A percentile compares a stretch with the other conserved stretches of the same genome.
phyloP scores from a whole-genome alignment of 2,113 vertebrate species.

The Chitala chitala region DNA sequence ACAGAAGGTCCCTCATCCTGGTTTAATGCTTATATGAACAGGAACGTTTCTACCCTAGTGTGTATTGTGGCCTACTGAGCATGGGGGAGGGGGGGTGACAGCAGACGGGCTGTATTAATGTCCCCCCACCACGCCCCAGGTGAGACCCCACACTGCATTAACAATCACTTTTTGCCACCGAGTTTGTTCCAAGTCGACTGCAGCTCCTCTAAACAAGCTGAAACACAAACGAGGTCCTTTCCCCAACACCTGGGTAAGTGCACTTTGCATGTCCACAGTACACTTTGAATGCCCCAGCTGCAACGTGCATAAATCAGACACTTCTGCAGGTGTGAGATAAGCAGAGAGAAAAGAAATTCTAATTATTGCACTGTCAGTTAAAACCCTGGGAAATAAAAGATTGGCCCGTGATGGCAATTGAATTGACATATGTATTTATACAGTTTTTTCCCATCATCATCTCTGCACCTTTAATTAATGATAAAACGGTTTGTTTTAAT shows the following conservation, averaged over 20 bases:
- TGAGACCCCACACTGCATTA: not conserved
- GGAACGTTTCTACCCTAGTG: not conserved
- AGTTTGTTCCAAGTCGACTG: not conserved
- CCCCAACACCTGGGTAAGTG: not conserved
- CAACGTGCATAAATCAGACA: slow-evolving; percentile 20
- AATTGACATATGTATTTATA: slow-evolving; percentile 28
- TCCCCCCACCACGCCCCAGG: not conserved
- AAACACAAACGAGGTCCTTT: not conserved
- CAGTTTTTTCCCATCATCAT: slow-evolving; percentile 12
- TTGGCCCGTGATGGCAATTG: slow-evolving; percentile 25
- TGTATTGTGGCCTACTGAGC: not conserved
- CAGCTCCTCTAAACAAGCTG: not conserved
- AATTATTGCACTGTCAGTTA: slow-evolving; percentile 48
- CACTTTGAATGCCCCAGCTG: not conserved
- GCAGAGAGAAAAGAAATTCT: slow-evolving; percentile 35
- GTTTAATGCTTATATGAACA: not conserved
- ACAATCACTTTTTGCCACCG: not conserved
- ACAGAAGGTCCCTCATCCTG: not conserved
- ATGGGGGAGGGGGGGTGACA: no score
- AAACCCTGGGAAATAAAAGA: slow-evolving; percentile 37
- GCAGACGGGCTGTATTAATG: not conserved
- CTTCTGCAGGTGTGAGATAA: slow-evolving; percentile 46
- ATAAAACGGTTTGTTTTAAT: slow-evolving; percentile 35
- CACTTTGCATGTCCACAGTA: not conserved
- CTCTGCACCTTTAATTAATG: slow-evolving; percentile 38